A percentile compares a stretch with the other conserved stretches of the same genome.
These are phyloP conservation scores for Holotrichia oblita DNA, from an alignment of 1,140 invertebrate species.

Conservation along the genomic window DNA sequence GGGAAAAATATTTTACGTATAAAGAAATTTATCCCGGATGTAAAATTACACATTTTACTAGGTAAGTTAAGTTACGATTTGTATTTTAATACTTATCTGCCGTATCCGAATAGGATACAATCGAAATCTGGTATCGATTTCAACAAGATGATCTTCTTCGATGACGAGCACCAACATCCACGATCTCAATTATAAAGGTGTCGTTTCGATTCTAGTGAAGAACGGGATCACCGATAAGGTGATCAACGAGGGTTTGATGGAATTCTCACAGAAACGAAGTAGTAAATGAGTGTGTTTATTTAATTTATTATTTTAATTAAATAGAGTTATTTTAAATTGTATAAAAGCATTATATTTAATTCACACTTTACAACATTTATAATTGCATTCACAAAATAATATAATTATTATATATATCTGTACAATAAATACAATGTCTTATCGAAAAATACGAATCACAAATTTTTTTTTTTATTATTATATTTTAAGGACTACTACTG, in stretches of 20 bases:
- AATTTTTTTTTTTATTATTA: slow-evolving; percentile 43
- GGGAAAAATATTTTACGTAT: slow-evolving; percentile 76
- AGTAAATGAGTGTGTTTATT: slow-evolving; percentile 10
- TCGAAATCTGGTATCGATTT: slow-evolving; percentile 65
- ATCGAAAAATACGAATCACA: slow-evolving; percentile 58
- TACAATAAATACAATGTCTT: slow-evolving; percentile 57
- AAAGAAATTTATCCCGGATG: slow-evolving; percentile 80
- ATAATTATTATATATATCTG: slow-evolving; percentile 47
- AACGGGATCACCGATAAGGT: slow-evolving; percentile 65
- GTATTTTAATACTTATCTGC: not conserved
- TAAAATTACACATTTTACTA: slow-evolving; percentile 75
- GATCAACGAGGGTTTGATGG: slow-evolving; percentile 62
- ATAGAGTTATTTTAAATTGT: slow-evolving; percentile 43
- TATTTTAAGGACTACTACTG: slow-evolving; percentile 2
- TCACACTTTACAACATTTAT: slow-evolving; percentile 53
- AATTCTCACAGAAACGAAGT: slow-evolving; percentile 44
- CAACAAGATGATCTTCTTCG: slow-evolving; percentile 78
- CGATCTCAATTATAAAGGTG: slow-evolving; percentile 67
- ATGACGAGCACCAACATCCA: slow-evolving; percentile 73
- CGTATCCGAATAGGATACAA: slow-evolving; percentile 64
- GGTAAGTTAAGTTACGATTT: slow-evolving; percentile 67
- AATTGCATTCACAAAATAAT: slow-evolving; percentile 59
- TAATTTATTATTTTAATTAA: slow-evolving; percentile 36
- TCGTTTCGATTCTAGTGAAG: slow-evolving; percentile 66
- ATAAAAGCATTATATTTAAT: slow-evolving; percentile 53